These are phyloP conservation scores for Ciconia maguari DNA, from an alignment of 2,113 vertebrate species.

Conservation along the genomic window DNA sequence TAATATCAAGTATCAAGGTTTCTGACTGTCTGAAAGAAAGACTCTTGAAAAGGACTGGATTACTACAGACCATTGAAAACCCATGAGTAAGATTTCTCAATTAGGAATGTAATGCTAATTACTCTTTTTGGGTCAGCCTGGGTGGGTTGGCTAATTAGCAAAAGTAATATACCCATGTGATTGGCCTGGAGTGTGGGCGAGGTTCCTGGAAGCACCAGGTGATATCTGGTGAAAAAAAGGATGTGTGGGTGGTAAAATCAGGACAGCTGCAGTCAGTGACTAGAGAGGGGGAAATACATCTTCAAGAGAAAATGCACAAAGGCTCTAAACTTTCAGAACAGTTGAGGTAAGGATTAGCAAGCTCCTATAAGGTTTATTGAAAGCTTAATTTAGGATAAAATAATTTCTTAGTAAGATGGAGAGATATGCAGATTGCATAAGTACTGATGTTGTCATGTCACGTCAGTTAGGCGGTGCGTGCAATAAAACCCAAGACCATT, in stretches of 20 bases:
- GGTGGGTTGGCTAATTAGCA: constrained; percentile 62
- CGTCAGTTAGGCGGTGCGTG: neutral
- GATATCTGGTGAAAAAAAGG: constrained; percentile 34
- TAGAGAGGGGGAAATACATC: neutral
- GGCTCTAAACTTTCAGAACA: neutral
- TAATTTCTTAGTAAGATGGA: constrained; percentile 15
- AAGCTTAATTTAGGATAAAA: constrained; percentile 28
- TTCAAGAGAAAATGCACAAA: neutral
- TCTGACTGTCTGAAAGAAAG: constrained; percentile 34
- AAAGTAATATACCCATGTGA: constrained; percentile 46
- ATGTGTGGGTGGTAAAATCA: constrained; percentile 59
- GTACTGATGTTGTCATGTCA: neutral
- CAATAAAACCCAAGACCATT: neutral
- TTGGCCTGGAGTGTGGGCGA: constrained; percentile 66
- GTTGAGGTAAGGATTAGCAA: neutral
- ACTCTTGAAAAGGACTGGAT: neutral
- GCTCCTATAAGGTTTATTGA: neutral
- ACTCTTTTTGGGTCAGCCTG: constrained; percentile 55
- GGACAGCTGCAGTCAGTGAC: constrained; percentile 49
- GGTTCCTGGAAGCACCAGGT: constrained; percentile 54
- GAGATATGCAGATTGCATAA: neutral
- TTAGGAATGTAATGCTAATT: constrained; percentile 49
- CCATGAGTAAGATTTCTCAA: constrained; percentile 50
- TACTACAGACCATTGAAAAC: constrained; percentile 36
- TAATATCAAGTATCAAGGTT: constrained; percentile 14